Evolutionary conservation across 1,140 invertebrate genomes (phyloP), one percentile per base, ranked within the genome.

Genomic region (Helicoverpa zea): DNA sequence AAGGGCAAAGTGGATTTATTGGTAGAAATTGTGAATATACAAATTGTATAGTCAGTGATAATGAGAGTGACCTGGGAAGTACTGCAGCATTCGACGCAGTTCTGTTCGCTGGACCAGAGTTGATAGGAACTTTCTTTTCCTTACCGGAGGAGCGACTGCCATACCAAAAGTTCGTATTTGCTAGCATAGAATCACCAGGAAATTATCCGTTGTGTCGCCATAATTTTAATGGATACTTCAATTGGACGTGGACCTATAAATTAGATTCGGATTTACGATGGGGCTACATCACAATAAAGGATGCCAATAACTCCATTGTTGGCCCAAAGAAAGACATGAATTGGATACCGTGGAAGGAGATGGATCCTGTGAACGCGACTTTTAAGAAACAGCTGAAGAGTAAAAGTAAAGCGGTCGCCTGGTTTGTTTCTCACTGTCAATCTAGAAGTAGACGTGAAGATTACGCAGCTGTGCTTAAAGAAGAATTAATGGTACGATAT

Each of bases 241-340:
- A 97, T 84, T 96, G 96, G 95, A 97, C 97, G 5, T 96, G 95
- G 92, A 96, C 96, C 5, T 97, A 97, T 83, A 95, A 96, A 81
- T 90, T 96, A 4, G 96, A 97, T 84, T 97, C 96, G 1, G 96
- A 97, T 80, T 90, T 97, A 43, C 92, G 95, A 3, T 96, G 96
- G 87, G 95, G 96, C 0, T 96, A 96, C 68, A 86, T 91, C 0
- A 83, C 81, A 5, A 84, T 96, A 14, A 87, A 86, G 49, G 90
- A 95, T 63, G 30, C 80, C 2, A 51, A 84, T 2, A 88, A 88
- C 0, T 63, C 86, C 1, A 83, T 94, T 4, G 84, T 91, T 52
- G 95, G 95, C 30, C 87, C 89, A 18, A 88, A 84, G 7, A 61
- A 76, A 23, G 80, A 89, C 13, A 92, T 92, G 90, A 58, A 86